Base-by-base conservation (phyloP, 1,140 invertebrate species). In the Meloidogyne exigua region DNA sequence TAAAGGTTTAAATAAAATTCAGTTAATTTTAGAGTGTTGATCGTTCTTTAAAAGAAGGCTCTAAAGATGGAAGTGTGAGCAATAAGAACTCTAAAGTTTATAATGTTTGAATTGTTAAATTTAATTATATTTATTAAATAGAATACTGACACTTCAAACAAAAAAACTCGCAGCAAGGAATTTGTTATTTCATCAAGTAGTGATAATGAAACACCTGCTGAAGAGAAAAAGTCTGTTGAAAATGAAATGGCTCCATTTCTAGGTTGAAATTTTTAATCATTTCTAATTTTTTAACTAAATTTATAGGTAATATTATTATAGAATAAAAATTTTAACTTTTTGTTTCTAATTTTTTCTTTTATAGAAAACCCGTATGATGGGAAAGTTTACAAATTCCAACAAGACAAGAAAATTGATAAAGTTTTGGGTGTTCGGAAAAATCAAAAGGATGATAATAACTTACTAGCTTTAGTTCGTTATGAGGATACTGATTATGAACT, bases 151-250 rank as follows among this genome's bases (percentile, higher is more conserved):
- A n/a, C 4, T 9, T 26, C 42, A 44, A 71, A 36, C 36, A 71
- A 39, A 10, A 25, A 69, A 32, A 25, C 13, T 15, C 25, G 18
- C 28, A 71, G 32, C 32, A 71, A 44, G 10, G 68, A 71, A n/a
- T 71, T 71, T 2, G 68, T 71, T 5, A 44, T 71, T 18, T 71
- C 68, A 15, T 71, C 68, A 10, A 71, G 68, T 62, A 71, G 68
- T 18, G 68, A 71, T 62, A 57, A 32, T 7, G 68, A 71, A 9
- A 12, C 49, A 57, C 49, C 49, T 57, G 18, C 39, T 57, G 32
- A 62, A 49, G 68, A 57, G 15, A 71, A 18, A n/a, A 69, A 26
- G 12, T 18, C 28, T 69, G 68, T 39, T 25, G 15, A 21, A 71
- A n/a, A 71, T n/a, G 39, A 71, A 71, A 62, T 44, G 23, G 18